A percentile compares a stretch with the other conserved stretches of the same genome.
These are phyloP conservation scores for Heliconius hewitsoni DNA, from an alignment of 1,140 invertebrate species.

Conservation along the genomic window DNA sequence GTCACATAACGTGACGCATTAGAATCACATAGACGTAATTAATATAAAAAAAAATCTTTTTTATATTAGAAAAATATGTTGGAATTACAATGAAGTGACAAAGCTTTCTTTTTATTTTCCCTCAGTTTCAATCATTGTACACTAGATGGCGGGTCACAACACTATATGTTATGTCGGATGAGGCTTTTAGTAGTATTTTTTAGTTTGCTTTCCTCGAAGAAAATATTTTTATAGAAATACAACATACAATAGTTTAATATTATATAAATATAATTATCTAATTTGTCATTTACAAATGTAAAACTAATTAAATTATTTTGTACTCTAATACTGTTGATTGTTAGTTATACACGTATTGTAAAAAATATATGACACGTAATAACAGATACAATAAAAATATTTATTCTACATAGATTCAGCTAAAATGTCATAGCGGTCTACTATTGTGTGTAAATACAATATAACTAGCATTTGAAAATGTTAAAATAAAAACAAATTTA, in stretches of 20 bases:
- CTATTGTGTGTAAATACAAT: neutral
- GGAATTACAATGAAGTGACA: too few relatives aligned
- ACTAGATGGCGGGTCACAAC: too few relatives aligned
- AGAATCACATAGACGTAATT: too few relatives aligned
- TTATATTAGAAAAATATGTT: too few relatives aligned
- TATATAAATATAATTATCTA: neutral
- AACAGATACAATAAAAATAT: neutral
- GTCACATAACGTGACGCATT: too few relatives aligned
- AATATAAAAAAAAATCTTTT: too few relatives aligned
- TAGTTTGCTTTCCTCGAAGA: too few relatives aligned
- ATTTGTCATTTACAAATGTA: neutral
- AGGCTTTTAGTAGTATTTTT: too few relatives aligned
- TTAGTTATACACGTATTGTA: neutral
- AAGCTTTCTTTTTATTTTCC: too few relatives aligned
- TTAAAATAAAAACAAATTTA: neutral
- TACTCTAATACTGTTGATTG: neutral
- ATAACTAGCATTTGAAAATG: neutral
- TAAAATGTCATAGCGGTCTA: neutral
- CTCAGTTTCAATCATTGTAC: too few relatives aligned
- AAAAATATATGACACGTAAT: neutral
- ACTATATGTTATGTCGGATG: too few relatives aligned
- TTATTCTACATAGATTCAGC: neutral
- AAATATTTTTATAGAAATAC: neutral
- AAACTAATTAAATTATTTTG: constrained; percentile 14
- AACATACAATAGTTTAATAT: neutral